Evolutionary conservation across 2,113 vertebrate genomes (phyloP).

Genomic region (Grus americana): DNA sequence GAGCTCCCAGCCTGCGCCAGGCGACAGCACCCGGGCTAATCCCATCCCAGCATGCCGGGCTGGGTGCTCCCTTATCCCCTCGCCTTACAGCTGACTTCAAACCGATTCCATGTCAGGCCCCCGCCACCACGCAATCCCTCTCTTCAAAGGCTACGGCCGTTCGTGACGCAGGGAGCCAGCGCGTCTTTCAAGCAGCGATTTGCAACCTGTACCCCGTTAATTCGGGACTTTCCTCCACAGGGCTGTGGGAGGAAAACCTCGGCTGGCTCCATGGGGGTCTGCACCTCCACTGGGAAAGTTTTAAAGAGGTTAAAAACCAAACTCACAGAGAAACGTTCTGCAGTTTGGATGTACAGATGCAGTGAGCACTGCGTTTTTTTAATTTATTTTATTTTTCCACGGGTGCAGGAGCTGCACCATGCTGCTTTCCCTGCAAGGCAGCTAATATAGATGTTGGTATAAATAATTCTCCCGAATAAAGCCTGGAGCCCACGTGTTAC

Average conservation of each 20-base stretch:
- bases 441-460: not conserved
- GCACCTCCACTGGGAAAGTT: not conserved
- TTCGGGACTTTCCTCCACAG: not conserved
- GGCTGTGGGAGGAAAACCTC: not conserved
- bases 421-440: not conserved
- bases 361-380: accelerated
- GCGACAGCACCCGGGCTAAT: not conserved
- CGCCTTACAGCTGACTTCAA: conserved; percentile 5
- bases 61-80: not conserved
- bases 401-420: not conserved
- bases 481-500: not conserved
- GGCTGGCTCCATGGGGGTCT: accelerated
- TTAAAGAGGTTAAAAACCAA: not conserved
- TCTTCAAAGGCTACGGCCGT: not conserved
- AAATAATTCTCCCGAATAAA: not conserved
- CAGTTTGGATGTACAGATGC: not conserved
- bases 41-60: not conserved
- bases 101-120: not conserved
- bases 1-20: not conserved
- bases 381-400: not conserved
- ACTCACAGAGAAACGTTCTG: not conserved
- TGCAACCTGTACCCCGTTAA: not conserved
- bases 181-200: not conserved
- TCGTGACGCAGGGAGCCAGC: not conserved
- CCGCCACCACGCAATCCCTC: not conserved